phyloP scores from a whole-genome alignment of 2,797 vertebrate species.

The Megalops cyprinoides region DNA sequence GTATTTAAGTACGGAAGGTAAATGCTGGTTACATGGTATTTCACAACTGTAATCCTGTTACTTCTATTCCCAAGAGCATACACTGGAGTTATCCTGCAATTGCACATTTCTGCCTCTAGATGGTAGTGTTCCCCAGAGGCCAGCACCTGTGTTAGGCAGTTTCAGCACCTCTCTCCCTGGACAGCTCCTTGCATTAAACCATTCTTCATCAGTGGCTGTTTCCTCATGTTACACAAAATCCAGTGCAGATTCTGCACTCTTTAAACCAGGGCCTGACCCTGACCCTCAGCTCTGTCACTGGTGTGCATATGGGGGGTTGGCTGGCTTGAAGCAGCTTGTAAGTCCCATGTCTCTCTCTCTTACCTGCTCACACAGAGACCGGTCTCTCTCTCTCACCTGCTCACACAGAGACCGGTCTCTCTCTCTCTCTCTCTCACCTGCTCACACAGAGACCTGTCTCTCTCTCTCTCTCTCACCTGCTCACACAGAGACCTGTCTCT shows the following conservation, averaged over 20 bases:
- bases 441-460: background rate
- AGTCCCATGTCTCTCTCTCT: too few species aligned
- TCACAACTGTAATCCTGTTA: too few species aligned
- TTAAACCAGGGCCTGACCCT: background rate
- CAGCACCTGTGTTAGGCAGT: background rate
- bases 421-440: background rate
- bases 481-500: background rate
- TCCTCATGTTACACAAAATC: background rate
- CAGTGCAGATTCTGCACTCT: background rate
- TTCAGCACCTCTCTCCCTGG: background rate
- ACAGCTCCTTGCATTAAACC: slow-evolving; percentile 6
- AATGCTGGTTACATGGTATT: too few species aligned
- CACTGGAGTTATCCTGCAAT: background rate
- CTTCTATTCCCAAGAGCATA: too few species aligned
- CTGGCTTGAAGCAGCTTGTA: too few species aligned
- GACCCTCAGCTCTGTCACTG: background rate
- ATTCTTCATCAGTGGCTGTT: background rate
- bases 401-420: background rate
- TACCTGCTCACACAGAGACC: background rate
- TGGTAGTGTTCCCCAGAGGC: background rate
- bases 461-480: background rate
- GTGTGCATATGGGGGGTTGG: background rate
- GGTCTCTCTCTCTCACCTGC: background rate
- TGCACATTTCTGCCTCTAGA: background rate
- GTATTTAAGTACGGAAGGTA: too few species aligned